Conservation (phyloP, 1,140 invertebrate genomes). For the Formica selysi region DNA sequence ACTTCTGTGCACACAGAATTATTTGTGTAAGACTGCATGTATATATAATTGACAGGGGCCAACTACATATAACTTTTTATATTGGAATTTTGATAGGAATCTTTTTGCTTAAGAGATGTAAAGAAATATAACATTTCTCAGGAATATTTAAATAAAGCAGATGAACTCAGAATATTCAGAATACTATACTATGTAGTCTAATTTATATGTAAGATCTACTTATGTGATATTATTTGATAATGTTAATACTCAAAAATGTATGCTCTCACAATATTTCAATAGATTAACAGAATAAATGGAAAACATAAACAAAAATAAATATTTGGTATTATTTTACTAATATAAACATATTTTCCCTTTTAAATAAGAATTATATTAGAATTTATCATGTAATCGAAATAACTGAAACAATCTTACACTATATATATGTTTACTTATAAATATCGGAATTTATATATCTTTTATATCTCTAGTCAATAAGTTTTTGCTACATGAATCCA, state of each 20-base stretch:
- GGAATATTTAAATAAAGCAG: neutral
- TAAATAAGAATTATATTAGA: neutral
- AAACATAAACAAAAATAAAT: neutral
- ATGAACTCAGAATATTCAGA: neutral
- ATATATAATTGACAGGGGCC: neutral
- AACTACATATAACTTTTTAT: constrained; percentile 3
- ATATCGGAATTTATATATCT: constrained; percentile 21
- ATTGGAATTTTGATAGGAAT: constrained; percentile 7
- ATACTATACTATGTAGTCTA: neutral
- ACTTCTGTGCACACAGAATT: constrained; percentile 2
- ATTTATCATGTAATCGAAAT: too few relatives aligned
- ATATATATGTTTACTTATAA: neutral
- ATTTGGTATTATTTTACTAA: neutral
- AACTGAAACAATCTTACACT: too few relatives aligned
- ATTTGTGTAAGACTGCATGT: neutral
- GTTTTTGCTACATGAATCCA: neutral
- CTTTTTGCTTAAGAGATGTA: neutral
- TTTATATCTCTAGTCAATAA: neutral
- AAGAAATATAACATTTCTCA: constrained; percentile 17
- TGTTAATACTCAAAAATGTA: constrained; percentile 15
- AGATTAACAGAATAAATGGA: constrained; percentile 1
- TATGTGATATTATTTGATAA: neutral
- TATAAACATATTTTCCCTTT: neutral
- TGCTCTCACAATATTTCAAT: neutral
- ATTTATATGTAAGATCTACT: neutral